Base-by-base conservation (phyloP, 2,888 invertebrate species). In the Dryocosmus kuriphilus region DNA sequence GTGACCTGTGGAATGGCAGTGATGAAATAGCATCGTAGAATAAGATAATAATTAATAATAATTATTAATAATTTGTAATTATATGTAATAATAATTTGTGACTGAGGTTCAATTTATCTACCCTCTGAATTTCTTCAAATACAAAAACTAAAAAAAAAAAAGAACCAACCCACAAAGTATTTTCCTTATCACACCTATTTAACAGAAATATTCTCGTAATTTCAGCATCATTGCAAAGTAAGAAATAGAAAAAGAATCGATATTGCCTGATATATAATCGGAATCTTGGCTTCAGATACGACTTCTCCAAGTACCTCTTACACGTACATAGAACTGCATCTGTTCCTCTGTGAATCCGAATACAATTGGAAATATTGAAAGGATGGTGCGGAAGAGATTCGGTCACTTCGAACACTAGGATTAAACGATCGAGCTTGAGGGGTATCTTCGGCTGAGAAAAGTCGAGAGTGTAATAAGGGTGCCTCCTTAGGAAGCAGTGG, bases 331-430 rank as follows among this genome's bases (percentile, higher is more conserved):
- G 27, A 24, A 46, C 27, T 27, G 67, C 16, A 67, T 67, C 24
- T n/a, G 41, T 27, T 67, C 27, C 41, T 67, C 38, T 46, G 46
- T 46, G 46, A 67, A 67, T 67, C 27, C 24, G 16, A 67, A 46
- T 46, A 67, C 67, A 67, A 67, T 51, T 27, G 46, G 30, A 51
- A 67, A 67, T 27, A 67, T 67, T 51, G 27, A 19, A 46, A 27
- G 46, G 16, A 67, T 46, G 67, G 8, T 67, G 67, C 24, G 67
- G 67, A 46, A 46, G 46, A 46, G 41, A 30, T 46, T 67, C 67
- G 67, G 46, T 67, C 46, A 46, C 67, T 67, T 27, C 16, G 67
- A 67, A 67, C 24, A 46, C 46, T 67, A 19, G 67, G 46, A 67
- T 67, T 67, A 67, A 46, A 67, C 30, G 67, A 51, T 67, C 27